Conservation (phyloP, 2,113 vertebrate species). For the Dinomys branickii region DNA sequence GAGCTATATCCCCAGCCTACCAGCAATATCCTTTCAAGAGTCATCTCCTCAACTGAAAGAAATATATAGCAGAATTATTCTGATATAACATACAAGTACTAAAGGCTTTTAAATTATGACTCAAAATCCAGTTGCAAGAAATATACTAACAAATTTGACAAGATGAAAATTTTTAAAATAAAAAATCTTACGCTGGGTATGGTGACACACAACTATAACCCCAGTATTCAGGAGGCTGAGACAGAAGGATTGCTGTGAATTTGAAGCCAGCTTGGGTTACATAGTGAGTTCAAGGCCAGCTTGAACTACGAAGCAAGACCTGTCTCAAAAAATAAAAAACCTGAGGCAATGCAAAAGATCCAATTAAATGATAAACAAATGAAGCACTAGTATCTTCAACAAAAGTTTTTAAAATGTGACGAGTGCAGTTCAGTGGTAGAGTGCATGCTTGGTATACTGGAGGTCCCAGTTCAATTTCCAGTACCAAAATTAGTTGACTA, state of each 20-base stretch:
- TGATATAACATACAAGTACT: not conserved
- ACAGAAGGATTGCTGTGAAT: too few relatives aligned
- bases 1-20: too few relatives aligned
- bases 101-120: not conserved
- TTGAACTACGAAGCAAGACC: too few relatives aligned
- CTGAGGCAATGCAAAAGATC: not conserved
- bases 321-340: too few relatives aligned
- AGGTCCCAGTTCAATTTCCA: not conserved
- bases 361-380: not conserved
- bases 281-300: too few relatives aligned
- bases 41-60: not conserved
- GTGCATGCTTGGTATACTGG: not conserved
- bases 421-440: not conserved
- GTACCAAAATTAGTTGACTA: not conserved
- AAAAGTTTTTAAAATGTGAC: constrained; percentile 8
- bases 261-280: too few relatives aligned
- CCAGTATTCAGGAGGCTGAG: too few relatives aligned
- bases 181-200: not conserved
- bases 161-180: not conserved
- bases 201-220: too few relatives aligned
- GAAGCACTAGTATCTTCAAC: not conserved
- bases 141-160: not conserved
- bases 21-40: not conserved
- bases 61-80: not conserved
- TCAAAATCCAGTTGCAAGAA: not conserved